Base-by-base conservation (phyloP, 2,888 invertebrate genomes). In the Candidula unifasciata region DNA sequence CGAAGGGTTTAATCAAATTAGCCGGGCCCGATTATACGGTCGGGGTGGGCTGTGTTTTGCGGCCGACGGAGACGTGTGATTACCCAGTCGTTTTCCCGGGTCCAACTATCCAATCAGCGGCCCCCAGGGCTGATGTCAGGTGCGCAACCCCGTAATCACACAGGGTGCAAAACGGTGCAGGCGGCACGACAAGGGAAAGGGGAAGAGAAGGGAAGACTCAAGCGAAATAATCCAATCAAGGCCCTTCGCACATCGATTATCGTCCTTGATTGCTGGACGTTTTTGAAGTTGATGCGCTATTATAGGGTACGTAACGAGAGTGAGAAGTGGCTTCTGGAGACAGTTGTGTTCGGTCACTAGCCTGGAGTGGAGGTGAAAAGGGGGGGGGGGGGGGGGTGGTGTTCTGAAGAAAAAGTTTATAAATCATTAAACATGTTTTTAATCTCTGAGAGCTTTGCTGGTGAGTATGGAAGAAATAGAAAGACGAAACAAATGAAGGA, bases 1-100 rank as follows among this genome's bases (percentile, higher is more conserved):
- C 57, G 80, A 71, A 71, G 54, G 80, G 71, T 71, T 81, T 81
- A 81, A 81, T 81, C 71, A 81, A 81, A 81, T 81, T 81, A 81
- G 71, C 13, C 60, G 10, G 71, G 35, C 68, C 80, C 73, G 71
- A 73, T 81, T 81, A 81, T 81, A 54, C 71, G 5, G 60, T 30
- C 8, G n/a, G 80, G 35, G 69, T 80, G 71, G 80, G 68, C 80
- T 71, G 80, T 73, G 80, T 69, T 80, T 80, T 71, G 71, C 24
- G 71, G 57, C n/a, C 33, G 71, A 52, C 33, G 24, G 35, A 30
- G 68, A 57, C 80, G 35, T 81, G 80, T 81, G 66, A 81, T 81
- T 81, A 81, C 80, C 71, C 80, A 69, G 80, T 81, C 69, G 54
- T 68, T 81, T 71, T 27, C 54, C 13, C 80, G 80, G 68, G 64